These are phyloP conservation scores for Catharus minimus DNA, from an alignment of 2,113 vertebrate species.

Conservation along the genomic window DNA sequence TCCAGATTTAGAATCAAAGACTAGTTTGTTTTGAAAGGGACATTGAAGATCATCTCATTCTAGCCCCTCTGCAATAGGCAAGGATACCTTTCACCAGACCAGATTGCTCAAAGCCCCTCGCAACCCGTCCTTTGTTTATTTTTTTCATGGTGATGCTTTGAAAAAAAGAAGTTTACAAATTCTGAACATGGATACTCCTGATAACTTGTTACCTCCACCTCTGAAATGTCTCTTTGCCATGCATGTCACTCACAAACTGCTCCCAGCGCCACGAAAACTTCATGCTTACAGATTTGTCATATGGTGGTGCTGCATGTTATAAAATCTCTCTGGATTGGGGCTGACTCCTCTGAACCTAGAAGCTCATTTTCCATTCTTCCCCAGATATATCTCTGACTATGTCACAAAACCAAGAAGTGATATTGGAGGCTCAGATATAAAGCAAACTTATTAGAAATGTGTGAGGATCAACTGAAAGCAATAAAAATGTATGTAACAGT, in stretches of 20 bases:
- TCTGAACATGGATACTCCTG: background rate
- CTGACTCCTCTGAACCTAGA: background rate
- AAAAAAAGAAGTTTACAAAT: background rate
- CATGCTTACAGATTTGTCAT: background rate
- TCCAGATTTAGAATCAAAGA: background rate
- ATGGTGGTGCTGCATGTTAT: background rate
- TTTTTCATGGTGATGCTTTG: background rate
- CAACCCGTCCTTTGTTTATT: background rate
- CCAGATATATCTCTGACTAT: background rate
- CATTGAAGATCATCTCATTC: background rate
- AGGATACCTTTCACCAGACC: background rate
- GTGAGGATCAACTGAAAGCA: background rate
- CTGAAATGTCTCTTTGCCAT: background rate
- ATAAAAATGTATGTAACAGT: background rate
- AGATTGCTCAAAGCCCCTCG: background rate
- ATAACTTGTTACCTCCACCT: background rate
- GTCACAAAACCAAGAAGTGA: background rate
- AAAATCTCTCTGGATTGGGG: background rate
- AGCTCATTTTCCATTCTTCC: background rate
- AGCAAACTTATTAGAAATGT: background rate
- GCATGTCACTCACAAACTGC: rapidly evolving
- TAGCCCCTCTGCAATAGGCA: background rate
- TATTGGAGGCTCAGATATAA: background rate
- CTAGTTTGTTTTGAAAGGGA: background rate
- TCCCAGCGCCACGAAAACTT: background rate